Conservation (phyloP, 2,797 vertebrate genomes). For the Petrocephalus sullivani region DNA sequence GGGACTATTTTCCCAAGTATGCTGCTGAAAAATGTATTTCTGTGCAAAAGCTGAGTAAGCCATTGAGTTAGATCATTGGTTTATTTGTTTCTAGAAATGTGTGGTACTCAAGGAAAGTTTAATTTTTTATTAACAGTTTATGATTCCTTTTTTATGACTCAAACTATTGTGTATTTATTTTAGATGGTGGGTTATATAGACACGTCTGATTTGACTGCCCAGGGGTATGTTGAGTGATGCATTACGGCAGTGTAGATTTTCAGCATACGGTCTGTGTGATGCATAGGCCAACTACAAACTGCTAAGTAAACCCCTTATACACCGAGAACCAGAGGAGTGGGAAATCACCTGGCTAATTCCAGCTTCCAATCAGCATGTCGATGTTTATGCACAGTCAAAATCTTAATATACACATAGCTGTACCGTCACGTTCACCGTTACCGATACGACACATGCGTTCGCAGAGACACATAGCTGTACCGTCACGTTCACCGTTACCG, state of each 20-base stretch:
- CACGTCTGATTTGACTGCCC: background rate
- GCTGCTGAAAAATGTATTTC: background rate
- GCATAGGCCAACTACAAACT: background rate
- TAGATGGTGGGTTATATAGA: background rate
- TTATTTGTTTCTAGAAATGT: background rate
- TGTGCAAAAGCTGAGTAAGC: background rate
- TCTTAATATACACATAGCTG: background rate
- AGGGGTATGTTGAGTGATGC: background rate
- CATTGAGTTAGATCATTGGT: background rate
- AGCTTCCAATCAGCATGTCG: background rate
- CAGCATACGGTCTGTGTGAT: background rate
- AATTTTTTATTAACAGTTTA: background rate
- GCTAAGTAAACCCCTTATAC: background rate
- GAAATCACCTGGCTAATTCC: background rate
- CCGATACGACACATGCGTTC: background rate
- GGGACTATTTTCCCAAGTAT: background rate
- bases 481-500: background rate
- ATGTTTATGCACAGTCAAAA: background rate
- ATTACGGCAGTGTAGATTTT: background rate
- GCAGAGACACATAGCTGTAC: background rate
- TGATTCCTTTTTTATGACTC: background rate
- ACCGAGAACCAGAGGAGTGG: background rate
- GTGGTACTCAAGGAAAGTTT: background rate
- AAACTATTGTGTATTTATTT: background rate
- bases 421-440: background rate